Evolutionary conservation across 1,140 invertebrate species (phyloP), one percentile per base, ranked within the genome.

Genomic region (Aphidius gifuensis): DNA sequence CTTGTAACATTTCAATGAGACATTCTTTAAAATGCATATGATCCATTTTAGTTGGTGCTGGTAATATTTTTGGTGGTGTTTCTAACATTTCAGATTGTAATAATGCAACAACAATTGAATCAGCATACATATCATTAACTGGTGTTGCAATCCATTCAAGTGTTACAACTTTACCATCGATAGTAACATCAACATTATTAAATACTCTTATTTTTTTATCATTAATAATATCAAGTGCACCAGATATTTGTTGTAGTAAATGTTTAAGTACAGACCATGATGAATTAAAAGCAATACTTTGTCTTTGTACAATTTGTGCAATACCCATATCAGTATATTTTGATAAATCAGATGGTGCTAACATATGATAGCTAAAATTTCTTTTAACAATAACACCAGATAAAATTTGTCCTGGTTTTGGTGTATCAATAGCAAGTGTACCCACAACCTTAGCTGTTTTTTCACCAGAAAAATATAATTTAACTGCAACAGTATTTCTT

Each of bases 371-470:
- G 78, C 96, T 99, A 73, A 99, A 99, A 78, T 99, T 99, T 45
- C 96, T 85, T 75, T 98, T 98, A 0, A 99, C 94, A 40, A 99
- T 81, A 62, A 99, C 90, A 0, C 97, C 98, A 7, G 94, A 95
- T 4, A 99, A 80, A 56, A 86, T 86, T 50, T 90, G 85, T 6
- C 89, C 90, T 5, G 92, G 87, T 71, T 86, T 86, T 1, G 94
- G 92, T 38, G 87, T 87, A 47, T 93, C 88, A 67, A 93, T 83
- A 0, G 97, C 96, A 47, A 99, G 79, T 7, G 85, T 86, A 0
- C 97, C 97, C 88, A 99, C 97, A 57, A 96, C 93, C 85, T 99
- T 99, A 0, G 97, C 96, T 9, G 94, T 97, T 80, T 97, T 99
- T 77, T 99, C 97, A 16, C 97, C 97, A 49, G 94, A 82, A 77